A percentile compares a stretch with the other conserved stretches of the same genome.
Conservation (phyloP, 92 coral and sea anemone genomes). For the Zoanthus gigantus region DNA sequence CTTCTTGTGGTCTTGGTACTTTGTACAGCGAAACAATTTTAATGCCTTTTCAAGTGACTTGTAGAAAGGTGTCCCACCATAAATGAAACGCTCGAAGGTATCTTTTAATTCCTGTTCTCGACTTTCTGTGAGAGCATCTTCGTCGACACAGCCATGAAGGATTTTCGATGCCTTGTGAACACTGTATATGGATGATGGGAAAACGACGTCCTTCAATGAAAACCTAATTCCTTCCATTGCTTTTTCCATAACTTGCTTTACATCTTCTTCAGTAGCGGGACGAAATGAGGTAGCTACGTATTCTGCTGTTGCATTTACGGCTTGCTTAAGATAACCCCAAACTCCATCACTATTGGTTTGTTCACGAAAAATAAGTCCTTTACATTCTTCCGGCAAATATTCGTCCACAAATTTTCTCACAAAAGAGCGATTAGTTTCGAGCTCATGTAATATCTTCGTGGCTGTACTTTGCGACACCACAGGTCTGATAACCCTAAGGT, state of each 20-base stretch:
- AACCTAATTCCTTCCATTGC: neutral
- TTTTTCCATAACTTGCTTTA: conserved; percentile 8
- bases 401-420: conserved; percentile 26
- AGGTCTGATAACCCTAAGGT: neutral
- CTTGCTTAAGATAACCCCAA: too few relatives aligned
- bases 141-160: conserved; percentile 60
- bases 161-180: conserved; percentile 60
- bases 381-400: conserved; percentile 54
- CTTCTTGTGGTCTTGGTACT: conserved; percentile 43
- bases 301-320: too few relatives aligned
- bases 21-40: conserved; percentile 51
- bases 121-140: conserved; percentile 46
- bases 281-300: too few relatives aligned
- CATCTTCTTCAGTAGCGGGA: neutral
- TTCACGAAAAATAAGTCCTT: neutral
- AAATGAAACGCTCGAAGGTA: conserved; percentile 59
- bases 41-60: conserved; percentile 31
- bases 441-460: neutral
- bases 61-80: conserved; percentile 63
- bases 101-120: conserved; percentile 53
- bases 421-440: neutral
- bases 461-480: conserved; percentile 10
- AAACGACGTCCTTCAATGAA: too few relatives aligned
- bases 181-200: neutral
- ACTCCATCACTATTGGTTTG: too few relatives aligned